Percentiles rank a stretch among this genome's conserved stretches.
Evolutionary conservation across 2,113 vertebrate species (phyloP).

Genomic region (Apodemus speciosus): DNA sequence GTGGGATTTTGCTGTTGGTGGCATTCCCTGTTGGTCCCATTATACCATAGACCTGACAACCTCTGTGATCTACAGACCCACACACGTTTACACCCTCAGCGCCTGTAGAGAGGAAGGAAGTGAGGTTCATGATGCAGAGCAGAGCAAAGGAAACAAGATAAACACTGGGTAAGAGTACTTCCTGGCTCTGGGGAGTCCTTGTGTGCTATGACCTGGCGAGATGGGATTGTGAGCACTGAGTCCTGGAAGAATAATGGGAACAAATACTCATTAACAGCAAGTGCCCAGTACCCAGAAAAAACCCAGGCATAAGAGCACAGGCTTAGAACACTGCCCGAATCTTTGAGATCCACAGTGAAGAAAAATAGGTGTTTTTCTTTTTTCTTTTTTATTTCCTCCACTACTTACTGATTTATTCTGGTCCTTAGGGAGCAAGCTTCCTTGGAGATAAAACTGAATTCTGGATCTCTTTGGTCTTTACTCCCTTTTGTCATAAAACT

Average conservation of each 20-base stretch:
- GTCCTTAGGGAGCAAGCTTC: not conserved
- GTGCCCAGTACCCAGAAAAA: not conserved
- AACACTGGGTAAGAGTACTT: not conserved
- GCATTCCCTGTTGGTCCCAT: slow-evolving; percentile 79
- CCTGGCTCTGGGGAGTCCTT: not conserved
- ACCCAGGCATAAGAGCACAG: rapidly evolving
- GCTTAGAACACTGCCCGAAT: not conserved
- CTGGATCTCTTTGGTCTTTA: not conserved
- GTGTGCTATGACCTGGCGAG: not conserved
- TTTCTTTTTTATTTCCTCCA: not conserved
- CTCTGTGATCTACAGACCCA: slow-evolving; percentile 65
- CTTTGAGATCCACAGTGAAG: slow-evolving; percentile 7
- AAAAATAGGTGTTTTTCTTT: not conserved
- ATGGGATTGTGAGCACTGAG: rapidly evolving
- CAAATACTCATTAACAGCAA: not conserved
- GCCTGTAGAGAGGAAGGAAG: not conserved
- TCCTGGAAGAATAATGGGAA: not conserved
- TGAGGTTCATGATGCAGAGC: not conserved
- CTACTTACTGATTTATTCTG: not conserved
- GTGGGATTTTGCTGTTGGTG: slow-evolving; percentile 56
- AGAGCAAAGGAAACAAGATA: not conserved
- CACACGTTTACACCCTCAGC: not conserved
- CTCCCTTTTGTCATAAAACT: not conserved
- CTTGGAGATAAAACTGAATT: not conserved
- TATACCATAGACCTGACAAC: slow-evolving; percentile 72